Percentiles rank a stretch among this genome's conserved stretches.
phyloP scores from a whole-genome alignment of 2,113 vertebrate genomes.

The Siniperca chuatsi region DNA sequence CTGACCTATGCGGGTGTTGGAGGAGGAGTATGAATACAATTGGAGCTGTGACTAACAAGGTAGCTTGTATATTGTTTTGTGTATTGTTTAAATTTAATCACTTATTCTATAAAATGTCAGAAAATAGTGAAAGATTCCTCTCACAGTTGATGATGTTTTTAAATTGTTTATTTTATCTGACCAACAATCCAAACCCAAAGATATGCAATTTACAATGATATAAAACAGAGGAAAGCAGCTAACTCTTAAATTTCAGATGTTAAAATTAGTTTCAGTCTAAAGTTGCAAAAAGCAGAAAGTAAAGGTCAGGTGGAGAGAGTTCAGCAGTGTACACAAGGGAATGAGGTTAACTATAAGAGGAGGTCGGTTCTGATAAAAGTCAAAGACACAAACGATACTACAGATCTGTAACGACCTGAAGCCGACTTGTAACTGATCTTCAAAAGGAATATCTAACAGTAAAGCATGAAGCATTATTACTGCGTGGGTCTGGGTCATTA shows the following conservation, averaged over 20 bases:
- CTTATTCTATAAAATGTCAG: no score
- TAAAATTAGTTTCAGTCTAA: conserved; percentile 17
- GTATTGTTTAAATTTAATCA: no score
- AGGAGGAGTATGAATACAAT: no score
- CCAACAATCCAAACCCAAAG: not conserved
- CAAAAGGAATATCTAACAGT: conserved; percentile 51
- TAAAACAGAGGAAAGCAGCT: not conserved
- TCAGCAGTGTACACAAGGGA: conserved; percentile 15
- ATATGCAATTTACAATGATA: not conserved
- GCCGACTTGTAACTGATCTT: conserved; percentile 57
- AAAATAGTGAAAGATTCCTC: no score
- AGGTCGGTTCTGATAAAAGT: conserved; percentile 61
- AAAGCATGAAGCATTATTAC: conserved; percentile 44
- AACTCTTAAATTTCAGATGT: not conserved
- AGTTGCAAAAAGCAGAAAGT: conserved; percentile 38
- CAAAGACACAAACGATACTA: conserved; percentile 31
- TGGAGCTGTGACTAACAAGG: no score
- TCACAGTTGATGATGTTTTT: no score
- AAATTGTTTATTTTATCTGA: not conserved
- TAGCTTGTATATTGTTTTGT: no score
- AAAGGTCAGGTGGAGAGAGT: conserved; percentile 40
- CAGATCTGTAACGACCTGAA: conserved; percentile 46
- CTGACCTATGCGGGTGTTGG: no score
- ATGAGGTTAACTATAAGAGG: conserved; percentile 35
- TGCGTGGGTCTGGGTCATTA: conserved; percentile 49